Evolutionary conservation across 53 echinoderm and acorn worm genomes (phyloP), one percentile per base, ranked within the genome.

Genomic region (Crossaster papposus): DNA sequence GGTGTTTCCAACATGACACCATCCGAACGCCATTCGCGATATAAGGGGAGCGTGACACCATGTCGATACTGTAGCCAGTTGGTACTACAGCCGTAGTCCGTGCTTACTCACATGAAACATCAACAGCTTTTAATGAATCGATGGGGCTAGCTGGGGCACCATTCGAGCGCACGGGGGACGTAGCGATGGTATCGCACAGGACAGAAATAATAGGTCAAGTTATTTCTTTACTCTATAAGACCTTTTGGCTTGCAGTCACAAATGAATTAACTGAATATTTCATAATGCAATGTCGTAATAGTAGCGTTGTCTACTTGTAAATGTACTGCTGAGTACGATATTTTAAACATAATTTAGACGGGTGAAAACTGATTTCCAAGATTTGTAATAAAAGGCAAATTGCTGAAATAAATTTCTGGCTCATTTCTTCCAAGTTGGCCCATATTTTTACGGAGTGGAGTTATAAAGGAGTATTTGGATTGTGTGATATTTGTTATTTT

Each of bases 61-160:
- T 50, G 82, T 82, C 82, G 68, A 82, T 82, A 82, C 38, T 32
- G 30, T 68, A 82, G 82, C 82, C 6, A 65, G 13, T 82, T 3
- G 35, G 34, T 23, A 70, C n/a, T n/a, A 82, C 82, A 65, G 37
- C 5, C 65, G 70, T 26, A 65, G 65, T 44, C 44, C 37, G 30
- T 29, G 65, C 65, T 65, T 50, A 82, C 37, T 68, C 65, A 68
- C 24, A 82, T 82, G 65, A 36, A 82, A 82, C 65, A 82, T 82
- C 68, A 70, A 82, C 82, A 65, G 82, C 82, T 65, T 82, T 82
- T 82, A 78, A 65, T 68, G 82, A 65, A 82, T 82, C 81, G 81
- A 81, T 81, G 58, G 58, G 22, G 63, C 30, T n/a, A n/a, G n/a
- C n/a, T 30, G 55, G 34, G 20, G 23, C 81, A 34, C 28, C 44